Base-by-base conservation (phyloP, 1,140 invertebrate genomes). In the Lasioglossum baleicum region DNA sequence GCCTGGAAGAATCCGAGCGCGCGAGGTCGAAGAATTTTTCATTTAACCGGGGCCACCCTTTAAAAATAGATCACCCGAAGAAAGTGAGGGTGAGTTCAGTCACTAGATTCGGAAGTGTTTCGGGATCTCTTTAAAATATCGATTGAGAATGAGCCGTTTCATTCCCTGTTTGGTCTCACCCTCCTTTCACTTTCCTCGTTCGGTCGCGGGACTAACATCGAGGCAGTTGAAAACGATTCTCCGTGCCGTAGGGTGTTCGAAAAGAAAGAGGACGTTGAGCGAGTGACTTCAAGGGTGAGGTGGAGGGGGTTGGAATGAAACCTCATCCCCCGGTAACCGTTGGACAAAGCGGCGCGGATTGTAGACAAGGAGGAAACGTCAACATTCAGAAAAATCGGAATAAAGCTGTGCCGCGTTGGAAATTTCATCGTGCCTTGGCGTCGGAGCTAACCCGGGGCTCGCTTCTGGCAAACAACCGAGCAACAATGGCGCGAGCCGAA, bases 61-160 rank as follows among this genome's bases (percentile, higher is more conserved):
- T 61, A 71, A 70, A 71, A 71, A 70, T 44, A 77, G 70, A 77
- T 77, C 67, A 40, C 67, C 63, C 44, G 75, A 7, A 42, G 56
- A 69, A 40, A 69, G 53, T 35, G 44, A 35, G 35, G 35, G 35
- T 35, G 35, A 35, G 35, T 35, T 35, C 1, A 35, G 35, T 35
- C 35, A 35, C 35, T 5, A 35, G 44, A 0, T 48, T 7, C 40
- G 66, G 22, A n/a, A 77, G 26, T 53, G 31, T 75, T 63, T 69
- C 56, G 10, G 40, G 58, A 56, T 76, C 86, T 75, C 72, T 83
- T 83, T 85, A 85, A 87, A 83, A 88, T 88, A 88, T 88, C 82
- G 83, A 88, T 87, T 53, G 73, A 87, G 26, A 67, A 70, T 35
- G 61, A 82, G 26, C 26, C 67, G 31, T 60, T 48, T 53, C 51